Evolutionary conservation across 2,888 invertebrate species (phyloP), one percentile per base, ranked within the genome.

Genomic region (Pomacea canaliculata): DNA sequence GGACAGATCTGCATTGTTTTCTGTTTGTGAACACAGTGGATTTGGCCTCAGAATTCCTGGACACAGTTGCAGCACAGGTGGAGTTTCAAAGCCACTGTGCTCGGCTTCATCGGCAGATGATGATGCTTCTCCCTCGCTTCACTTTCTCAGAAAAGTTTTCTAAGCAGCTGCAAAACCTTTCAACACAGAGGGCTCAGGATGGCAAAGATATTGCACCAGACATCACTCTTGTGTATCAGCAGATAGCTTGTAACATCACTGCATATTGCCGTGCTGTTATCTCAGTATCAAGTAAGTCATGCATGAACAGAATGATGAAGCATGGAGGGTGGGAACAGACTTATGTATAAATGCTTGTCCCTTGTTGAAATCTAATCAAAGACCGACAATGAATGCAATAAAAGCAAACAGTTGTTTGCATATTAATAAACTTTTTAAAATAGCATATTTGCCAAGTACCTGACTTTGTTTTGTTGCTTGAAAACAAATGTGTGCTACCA

Each of bases 81-180:
- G 90, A 90, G 83, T 87, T 88, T 79, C 81, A 83, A 71, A 86
- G 88, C 76, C 88, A 89, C 68, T 80, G 90, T 18, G 93, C 93
- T 84, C 93, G 95, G 18, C 92, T 96, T 78, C 95, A 95, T 86
- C 93, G 94, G 81, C 92, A 96, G 65, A 94, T 96, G 94, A 90
- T 96, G 76, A 93, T 94, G 0, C 92, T 96, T 72, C 92, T 96
- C 80, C 93, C 94, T 7, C 93, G 95, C 79, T 96, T 96, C 82
- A 84, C 85, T 73, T 82, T 87, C 62, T 86, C 87, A 9, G 89
- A 88, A 68, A 84, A 82, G 49, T 81, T 87, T 7, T 79, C 78
- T 76, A 88, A 87, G 79, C 87, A 88, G 79, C 80, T 88, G 68
- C 81, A 81, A 70, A 83, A 81, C 72, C 77, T 85, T 23, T 82